Evolutionary conservation across 2,797 vertebrate genomes (phyloP).

Genomic region (Poeciliopsis paucimaculata): DNA sequence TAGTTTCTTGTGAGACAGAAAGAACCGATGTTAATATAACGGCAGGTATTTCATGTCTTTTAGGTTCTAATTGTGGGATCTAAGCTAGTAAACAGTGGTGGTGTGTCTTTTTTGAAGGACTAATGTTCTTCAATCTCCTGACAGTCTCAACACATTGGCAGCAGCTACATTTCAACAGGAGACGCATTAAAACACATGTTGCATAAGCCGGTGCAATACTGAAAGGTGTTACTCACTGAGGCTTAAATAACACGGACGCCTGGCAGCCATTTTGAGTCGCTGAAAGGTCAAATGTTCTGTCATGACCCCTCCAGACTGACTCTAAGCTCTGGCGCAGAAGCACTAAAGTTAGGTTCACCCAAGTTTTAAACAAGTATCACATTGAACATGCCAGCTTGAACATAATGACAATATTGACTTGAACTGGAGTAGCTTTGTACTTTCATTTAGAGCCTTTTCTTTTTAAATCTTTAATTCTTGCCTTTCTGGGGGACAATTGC

Average conservation of each 20-base stretch:
- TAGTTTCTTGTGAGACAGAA: neutral
- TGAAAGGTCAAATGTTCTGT: conserved; percentile 1
- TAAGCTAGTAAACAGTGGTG: too few relatives aligned
- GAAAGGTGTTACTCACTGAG: conserved; percentile 36
- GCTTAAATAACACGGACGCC: neutral
- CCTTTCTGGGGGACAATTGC: too few relatives aligned
- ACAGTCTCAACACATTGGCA: neutral
- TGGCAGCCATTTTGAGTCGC: conserved; percentile 56
- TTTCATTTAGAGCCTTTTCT: too few relatives aligned
- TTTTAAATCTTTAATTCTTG: too few relatives aligned
- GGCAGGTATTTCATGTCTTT: neutral
- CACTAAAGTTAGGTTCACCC: neutral
- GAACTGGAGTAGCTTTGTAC: too few relatives aligned
- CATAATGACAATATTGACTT: neutral
- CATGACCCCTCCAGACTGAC: neutral
- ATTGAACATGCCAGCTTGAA: neutral
- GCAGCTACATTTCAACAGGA: neutral
- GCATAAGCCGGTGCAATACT: conserved; percentile 12
- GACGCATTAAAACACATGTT: neutral
- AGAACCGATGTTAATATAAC: neutral
- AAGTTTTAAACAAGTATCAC: neutral
- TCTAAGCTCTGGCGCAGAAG: neutral
- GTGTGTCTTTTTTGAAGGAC: neutral
- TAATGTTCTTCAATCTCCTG: neutral
- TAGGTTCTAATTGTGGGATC: neutral